phyloP scores from a whole-genome alignment of 1,140 invertebrate species.

The Hestina assimilis region DNA sequence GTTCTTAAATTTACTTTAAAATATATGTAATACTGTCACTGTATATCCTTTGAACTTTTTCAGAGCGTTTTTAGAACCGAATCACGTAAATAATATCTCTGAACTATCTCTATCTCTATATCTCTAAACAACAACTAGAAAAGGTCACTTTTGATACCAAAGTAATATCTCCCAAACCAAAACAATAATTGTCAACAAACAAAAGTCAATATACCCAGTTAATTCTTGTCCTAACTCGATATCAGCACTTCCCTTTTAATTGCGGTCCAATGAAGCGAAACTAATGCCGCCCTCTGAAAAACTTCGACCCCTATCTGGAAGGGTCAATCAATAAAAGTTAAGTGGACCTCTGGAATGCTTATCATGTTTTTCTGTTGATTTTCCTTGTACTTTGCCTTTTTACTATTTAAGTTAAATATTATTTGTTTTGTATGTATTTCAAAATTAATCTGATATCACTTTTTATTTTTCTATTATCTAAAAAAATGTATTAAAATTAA shows the following conservation, averaged over 20 bases:
- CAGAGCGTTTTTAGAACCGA: too few relatives aligned
- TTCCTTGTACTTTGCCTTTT: neutral
- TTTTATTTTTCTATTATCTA: too few relatives aligned
- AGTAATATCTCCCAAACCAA: neutral
- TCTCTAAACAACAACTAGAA: too few relatives aligned
- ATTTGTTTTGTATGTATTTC: too few relatives aligned
- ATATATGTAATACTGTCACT: too few relatives aligned
- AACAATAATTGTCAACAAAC: slow-evolving; percentile 19
- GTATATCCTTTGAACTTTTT: too few relatives aligned
- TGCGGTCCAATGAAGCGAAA: slow-evolving; percentile 60
- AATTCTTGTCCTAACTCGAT: slow-evolving; percentile 27
- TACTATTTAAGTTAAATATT: too few relatives aligned
- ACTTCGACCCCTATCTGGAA: slow-evolving; percentile 33
- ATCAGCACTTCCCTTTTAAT: slow-evolving; percentile 59
- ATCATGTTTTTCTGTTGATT: neutral
- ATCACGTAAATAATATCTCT: too few relatives aligned
- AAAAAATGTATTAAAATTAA: neutral
- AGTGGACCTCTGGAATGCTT: slow-evolving; percentile 1
- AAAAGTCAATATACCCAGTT: slow-evolving; percentile 23
- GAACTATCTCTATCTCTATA: too few relatives aligned
- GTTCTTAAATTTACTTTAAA: too few relatives aligned
- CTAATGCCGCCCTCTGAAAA: slow-evolving; percentile 47
- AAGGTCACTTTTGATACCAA: neutral
- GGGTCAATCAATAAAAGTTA: slow-evolving; percentile 24
- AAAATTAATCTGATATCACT: too few relatives aligned